Evolutionary conservation across 2,113 vertebrate species (phyloP).

Genomic region (Nothoprocta perdicaria): DNA sequence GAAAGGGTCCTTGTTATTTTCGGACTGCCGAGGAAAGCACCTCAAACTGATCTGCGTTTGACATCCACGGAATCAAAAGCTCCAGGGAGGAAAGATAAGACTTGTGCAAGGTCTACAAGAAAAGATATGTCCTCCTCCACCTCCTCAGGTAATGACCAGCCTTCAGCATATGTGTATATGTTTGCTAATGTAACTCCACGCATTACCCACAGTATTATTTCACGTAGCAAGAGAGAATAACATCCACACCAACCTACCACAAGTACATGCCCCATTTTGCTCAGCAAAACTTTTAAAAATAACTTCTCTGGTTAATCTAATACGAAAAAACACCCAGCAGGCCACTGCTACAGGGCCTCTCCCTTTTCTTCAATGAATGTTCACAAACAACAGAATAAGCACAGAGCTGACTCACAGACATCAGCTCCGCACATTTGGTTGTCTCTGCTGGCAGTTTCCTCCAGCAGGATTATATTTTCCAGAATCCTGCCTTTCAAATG

Average conservation of each 20-base stretch:
- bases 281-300: background rate
- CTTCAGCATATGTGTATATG: background rate
- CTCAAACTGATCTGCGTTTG: background rate
- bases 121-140: background rate
- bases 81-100: background rate
- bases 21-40: background rate
- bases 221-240: background rate
- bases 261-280: background rate
- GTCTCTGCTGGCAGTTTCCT: background rate
- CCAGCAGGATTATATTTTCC: background rate
- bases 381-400: background rate
- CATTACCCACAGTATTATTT: background rate
- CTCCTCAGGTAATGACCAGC: background rate
- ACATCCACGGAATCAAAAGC: background rate
- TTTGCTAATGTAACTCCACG: background rate
- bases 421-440: background rate
- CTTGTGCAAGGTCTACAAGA: background rate
- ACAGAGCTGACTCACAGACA: background rate
- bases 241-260: background rate
- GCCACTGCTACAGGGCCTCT: background rate
- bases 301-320: background rate
- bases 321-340: background rate
- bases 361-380: background rate
- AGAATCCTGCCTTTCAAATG: background rate
- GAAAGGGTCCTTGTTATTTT: background rate